Conservation (phyloP, 2,888 invertebrate species). For the Steromphala cineraria region DNA sequence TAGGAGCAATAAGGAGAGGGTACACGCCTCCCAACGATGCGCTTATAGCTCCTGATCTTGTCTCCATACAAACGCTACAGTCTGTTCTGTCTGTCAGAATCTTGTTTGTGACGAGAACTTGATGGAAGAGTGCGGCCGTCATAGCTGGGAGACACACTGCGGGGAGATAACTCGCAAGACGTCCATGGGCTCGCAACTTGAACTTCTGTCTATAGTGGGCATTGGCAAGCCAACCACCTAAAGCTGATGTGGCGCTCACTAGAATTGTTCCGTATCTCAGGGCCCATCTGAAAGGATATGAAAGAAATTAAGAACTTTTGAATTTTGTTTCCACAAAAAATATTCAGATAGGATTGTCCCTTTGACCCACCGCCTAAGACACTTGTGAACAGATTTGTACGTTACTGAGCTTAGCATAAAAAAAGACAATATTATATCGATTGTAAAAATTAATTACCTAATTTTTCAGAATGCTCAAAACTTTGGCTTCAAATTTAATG, state of each 20-base stretch:
- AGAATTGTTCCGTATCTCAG: background rate
- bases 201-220: conserved; percentile 13
- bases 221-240: background rate
- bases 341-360: too few relatives aligned
- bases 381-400: too few relatives aligned
- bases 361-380: too few relatives aligned
- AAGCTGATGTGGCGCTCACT: background rate
- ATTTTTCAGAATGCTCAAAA: too few relatives aligned
- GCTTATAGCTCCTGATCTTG: background rate
- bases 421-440: too few relatives aligned
- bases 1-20: background rate
- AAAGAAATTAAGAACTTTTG: too few relatives aligned
- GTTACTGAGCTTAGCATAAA: too few relatives aligned
- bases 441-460: too few relatives aligned
- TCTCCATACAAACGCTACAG: background rate
- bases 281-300: background rate
- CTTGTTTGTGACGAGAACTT: background rate
- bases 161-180: background rate
- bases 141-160: background rate
- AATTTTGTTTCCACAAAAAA: too few relatives aligned
- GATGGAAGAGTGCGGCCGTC: background rate
- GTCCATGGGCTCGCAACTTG: background rate
- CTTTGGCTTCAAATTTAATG: too few relatives aligned
- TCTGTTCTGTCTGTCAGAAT: background rate
- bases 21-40: background rate